Percentiles rank a stretch among this genome's conserved stretches.
Evolutionary conservation across 2,113 vertebrate species (phyloP).

Genomic region (Solea solea): DNA sequence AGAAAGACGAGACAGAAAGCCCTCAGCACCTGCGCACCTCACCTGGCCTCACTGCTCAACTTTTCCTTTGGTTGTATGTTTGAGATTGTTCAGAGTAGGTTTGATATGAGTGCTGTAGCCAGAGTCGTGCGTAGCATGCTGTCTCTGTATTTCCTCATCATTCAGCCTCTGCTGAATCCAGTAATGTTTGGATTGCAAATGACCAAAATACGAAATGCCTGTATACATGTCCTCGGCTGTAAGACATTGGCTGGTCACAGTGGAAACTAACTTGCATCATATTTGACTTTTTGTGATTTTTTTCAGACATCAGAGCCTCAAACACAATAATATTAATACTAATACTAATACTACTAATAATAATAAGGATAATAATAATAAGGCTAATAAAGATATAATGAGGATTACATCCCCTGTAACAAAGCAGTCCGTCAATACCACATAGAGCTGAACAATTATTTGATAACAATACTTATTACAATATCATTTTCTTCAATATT

Average conservation of each 20-base stretch:
- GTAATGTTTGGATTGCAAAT: conserved; percentile 20
- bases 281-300: background rate
- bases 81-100: background rate
- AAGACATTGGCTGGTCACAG: background rate
- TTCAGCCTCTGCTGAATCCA: conserved; percentile 15
- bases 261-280: background rate
- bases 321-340: too few relatives aligned
- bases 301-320: too few relatives aligned
- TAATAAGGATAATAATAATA: too few relatives aligned
- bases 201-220: conserved; percentile 7
- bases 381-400: too few relatives aligned
- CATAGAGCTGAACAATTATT: too few relatives aligned
- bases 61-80: conserved; percentile 9
- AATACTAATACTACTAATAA: too few relatives aligned
- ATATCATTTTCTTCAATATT: too few relatives aligned
- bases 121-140: background rate
- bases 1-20: conserved; percentile 29
- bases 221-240: background rate
- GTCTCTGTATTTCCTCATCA: conserved; percentile 21
- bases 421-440: too few relatives aligned
- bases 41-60: conserved; percentile 37
- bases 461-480: too few relatives aligned
- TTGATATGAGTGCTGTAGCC: background rate
- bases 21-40: conserved; percentile 40
- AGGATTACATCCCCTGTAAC: too few relatives aligned